Evolutionary conservation across 1,140 invertebrate genomes (phyloP), one percentile per base, ranked within the genome.

Genomic region (Manduca sexta): DNA sequence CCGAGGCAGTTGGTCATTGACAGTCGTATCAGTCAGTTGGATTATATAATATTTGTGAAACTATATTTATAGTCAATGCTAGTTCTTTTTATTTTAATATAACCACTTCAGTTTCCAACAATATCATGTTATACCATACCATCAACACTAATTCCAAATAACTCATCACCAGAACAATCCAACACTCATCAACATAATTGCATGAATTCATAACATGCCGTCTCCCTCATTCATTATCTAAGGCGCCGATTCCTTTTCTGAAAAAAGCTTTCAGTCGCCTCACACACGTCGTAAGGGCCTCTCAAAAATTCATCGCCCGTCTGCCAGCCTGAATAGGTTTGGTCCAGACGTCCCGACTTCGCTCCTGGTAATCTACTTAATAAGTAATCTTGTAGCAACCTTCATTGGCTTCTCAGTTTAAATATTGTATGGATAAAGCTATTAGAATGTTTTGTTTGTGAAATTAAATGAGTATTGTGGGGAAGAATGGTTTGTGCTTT

Each of bases 301-400:
- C 76, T 80, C 74, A 78, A 80, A 80, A 80, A 80, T 80, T 80
- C 76, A 80, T 76, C 76, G 76, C 71, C 74, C 76, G 76, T 80
- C 76, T 80, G 71, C 69, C 50, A 55, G 60, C 59, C 50, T 74
- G 62, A 78, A 78, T 75, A 56, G 60, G 61, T 65, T 73, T 57
- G 60, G 60, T 48, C 39, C 60, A 60, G 56, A 61, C 56, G 49
- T 48, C 60, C 49, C n/a, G n/a, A 46, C 48, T 48, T 56, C 54
- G 48, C 64, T 60, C 59, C 55, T 38, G 40, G 45, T 38, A 29
- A 46, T 46, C 34, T 46, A 37, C 34, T 46, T 46, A 38, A 46
- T 38, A 46, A 46, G 35, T 37, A 46, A 38, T 46, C 34, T n/a
- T 38, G 31, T 26, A 45, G 43, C 12, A 18, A 30, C 29, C 26